Percentiles rank a stretch among this genome's conserved stretches.
phyloP scores from a whole-genome alignment of 2,888 invertebrate genomes.

The Trimorus sp. region DNA sequence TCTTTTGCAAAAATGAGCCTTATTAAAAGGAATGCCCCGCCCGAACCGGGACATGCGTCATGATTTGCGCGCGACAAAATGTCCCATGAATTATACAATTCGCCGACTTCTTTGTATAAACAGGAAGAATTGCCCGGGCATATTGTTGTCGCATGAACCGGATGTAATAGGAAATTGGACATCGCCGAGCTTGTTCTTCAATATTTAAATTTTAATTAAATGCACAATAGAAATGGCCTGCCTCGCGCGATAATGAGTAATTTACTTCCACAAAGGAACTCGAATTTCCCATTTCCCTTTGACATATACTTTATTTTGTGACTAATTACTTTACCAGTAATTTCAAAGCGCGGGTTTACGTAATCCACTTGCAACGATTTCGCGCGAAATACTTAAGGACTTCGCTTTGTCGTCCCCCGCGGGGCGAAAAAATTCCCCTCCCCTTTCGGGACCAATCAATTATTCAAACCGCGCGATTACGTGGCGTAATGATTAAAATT shows the following conservation, averaged over 20 bases:
- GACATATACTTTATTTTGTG: slow-evolving; percentile 36
- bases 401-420: background rate
- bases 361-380: slow-evolving; percentile 12
- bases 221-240: slow-evolving; percentile 42
- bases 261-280: slow-evolving; percentile 41
- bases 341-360: slow-evolving; percentile 25
- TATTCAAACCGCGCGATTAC: slow-evolving; percentile 27
- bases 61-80: background rate
- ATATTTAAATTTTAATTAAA: slow-evolving; percentile 60
- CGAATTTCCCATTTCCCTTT: slow-evolving; percentile 37
- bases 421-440: background rate
- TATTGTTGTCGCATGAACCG: slow-evolving; percentile 36
- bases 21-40: too few species aligned
- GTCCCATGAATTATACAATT: slow-evolving; percentile 5
- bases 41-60: background rate
- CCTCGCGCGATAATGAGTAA: slow-evolving; percentile 37
- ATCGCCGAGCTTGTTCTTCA: slow-evolving; percentile 47
- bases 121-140: slow-evolving; percentile 24
- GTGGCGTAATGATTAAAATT: slow-evolving; percentile 21
- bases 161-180: slow-evolving; percentile 55
- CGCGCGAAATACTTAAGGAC: slow-evolving; percentile 1
- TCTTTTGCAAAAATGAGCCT: too few species aligned
- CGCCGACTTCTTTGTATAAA: background rate
- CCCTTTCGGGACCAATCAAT: slow-evolving; percentile 19
- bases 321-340: slow-evolving; percentile 32